Conservation (phyloP, 2,113 vertebrate genomes). For the Lepisosteus oculatus region DNA sequence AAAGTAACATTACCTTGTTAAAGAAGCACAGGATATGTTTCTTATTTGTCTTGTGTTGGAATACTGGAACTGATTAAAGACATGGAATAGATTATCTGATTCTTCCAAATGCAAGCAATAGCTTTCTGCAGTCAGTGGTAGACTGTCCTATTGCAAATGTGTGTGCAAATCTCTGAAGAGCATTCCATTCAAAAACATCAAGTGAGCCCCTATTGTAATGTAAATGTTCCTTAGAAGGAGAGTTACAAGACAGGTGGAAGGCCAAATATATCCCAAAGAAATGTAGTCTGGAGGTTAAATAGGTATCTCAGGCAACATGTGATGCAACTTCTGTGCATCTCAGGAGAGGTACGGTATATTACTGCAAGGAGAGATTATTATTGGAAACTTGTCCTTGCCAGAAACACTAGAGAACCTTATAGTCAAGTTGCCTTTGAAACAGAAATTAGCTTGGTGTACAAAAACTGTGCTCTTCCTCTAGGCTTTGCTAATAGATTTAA, state of each 20-base stretch:
- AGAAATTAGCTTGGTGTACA: neutral
- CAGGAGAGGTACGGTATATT: conserved; percentile 1
- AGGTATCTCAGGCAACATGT: conserved; percentile 9
- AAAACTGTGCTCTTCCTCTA: neutral
- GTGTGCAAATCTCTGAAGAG: neutral
- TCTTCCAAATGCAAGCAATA: conserved; percentile 30
- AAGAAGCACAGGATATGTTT: neutral
- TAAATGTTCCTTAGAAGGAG: neutral
- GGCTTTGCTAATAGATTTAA: neutral
- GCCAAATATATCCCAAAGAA: conserved; percentile 9
- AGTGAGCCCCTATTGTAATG: neutral
- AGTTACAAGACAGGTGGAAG: neutral
- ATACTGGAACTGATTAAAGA: conserved; percentile 52
- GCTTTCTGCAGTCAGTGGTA: conserved; percentile 18
- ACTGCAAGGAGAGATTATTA: neutral
- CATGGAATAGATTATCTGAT: conserved; percentile 43
- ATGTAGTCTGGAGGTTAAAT: conserved; percentile 12
- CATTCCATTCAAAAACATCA: neutral
- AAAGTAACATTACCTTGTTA: no score
- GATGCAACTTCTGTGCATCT: neutral
- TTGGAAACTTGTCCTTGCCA: conserved; percentile 5
- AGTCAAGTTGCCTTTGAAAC: neutral
- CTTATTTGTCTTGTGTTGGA: conserved; percentile 23
- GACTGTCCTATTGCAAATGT: conserved; percentile 30
- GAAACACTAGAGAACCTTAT: neutral